Conservation (phyloP, 2,888 invertebrate genomes). For the Carcina quercana region DNA sequence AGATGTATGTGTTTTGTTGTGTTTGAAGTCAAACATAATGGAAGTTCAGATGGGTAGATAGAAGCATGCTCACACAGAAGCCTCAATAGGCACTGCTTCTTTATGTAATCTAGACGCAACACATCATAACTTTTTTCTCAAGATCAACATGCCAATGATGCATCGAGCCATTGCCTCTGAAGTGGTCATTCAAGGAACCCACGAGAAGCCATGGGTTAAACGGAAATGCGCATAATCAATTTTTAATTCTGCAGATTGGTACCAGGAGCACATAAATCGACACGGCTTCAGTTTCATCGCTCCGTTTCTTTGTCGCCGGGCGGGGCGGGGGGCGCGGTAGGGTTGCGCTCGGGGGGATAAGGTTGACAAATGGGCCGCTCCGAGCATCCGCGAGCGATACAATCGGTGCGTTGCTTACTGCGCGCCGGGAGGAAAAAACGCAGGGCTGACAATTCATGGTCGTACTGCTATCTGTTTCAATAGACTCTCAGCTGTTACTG, state of each 20-base stretch:
- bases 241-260: slow-evolving; percentile 2
- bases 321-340: slow-evolving; percentile 23
- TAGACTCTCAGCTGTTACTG: too few relatives aligned
- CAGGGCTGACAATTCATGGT: slow-evolving; percentile 64
- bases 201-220: too few relatives aligned
- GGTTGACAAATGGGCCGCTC: slow-evolving; percentile 75
- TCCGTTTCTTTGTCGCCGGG: slow-evolving; percentile 52
- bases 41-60: too few relatives aligned
- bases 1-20: too few relatives aligned
- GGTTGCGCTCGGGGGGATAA: slow-evolving; percentile 39
- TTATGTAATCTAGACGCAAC: too few relatives aligned
- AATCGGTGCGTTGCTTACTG: slow-evolving; percentile 75
- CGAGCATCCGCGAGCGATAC: slow-evolving; percentile 73
- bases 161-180: too few relatives aligned
- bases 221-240: slow-evolving; percentile 5
- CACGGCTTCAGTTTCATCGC: slow-evolving; percentile 57
- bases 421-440: slow-evolving; percentile 75
- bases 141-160: too few relatives aligned
- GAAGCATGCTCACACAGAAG: too few relatives aligned
- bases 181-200: neutral
- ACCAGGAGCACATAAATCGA: slow-evolving; percentile 45
- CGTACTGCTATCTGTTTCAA: too few relatives aligned
- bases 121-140: too few relatives aligned
- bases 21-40: too few relatives aligned
- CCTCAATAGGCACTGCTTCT: too few relatives aligned